Conservation (phyloP, 1,140 invertebrate genomes). For the Pseudomyrmex sp. region DNA sequence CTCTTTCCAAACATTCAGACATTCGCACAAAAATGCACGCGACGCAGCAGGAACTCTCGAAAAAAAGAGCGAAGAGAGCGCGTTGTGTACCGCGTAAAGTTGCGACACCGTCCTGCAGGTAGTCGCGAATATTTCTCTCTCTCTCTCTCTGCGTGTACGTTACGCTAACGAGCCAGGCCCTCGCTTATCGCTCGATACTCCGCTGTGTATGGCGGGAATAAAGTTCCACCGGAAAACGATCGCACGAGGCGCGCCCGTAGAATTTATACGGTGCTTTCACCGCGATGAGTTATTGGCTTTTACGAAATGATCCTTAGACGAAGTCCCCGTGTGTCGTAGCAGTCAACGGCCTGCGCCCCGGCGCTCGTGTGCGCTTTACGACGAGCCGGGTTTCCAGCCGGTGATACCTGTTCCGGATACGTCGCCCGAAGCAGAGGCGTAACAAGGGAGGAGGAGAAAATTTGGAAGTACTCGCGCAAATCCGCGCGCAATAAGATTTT, state of each 20-base stretch:
- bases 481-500: too few species aligned
- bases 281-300: constrained; percentile 69
- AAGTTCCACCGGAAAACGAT: constrained; percentile 53
- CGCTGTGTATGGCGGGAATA: constrained; percentile 28
- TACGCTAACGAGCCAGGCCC: constrained; percentile 33
- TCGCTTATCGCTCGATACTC: constrained; percentile 46
- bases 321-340: constrained; percentile 8
- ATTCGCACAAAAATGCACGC: not conserved
- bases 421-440: constrained; percentile 10
- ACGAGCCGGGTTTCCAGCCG: constrained; percentile 60
- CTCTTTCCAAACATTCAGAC: not conserved
- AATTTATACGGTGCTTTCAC: constrained; percentile 66
- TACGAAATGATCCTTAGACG: constrained; percentile 61
- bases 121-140: constrained; percentile 13
- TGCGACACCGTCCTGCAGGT: not conserved
- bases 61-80: not conserved
- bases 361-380: constrained; percentile 59
- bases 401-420: constrained; percentile 67
- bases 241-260: constrained; percentile 16
- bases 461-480: not conserved
- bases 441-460: constrained; percentile 9
- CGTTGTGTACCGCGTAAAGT: constrained; percentile 20
- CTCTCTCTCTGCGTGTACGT: not conserved
- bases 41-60: not conserved
- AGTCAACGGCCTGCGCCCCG: constrained; percentile 38